Evolutionary conservation across 2,888 invertebrate genomes (phyloP).

Genomic region (Tipula confusa): DNA sequence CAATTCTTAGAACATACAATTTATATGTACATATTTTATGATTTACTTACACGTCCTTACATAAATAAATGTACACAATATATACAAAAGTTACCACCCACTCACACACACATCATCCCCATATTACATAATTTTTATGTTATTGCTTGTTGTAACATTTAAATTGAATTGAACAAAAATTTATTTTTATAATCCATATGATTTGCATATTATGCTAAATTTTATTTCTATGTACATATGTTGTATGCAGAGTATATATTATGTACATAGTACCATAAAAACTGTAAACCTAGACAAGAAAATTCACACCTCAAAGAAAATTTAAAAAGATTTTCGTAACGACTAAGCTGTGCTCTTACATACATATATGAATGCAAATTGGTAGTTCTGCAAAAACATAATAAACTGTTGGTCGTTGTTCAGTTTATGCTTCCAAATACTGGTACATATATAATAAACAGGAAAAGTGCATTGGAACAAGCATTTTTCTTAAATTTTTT

Average conservation of each 20-base stretch:
- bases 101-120: not conserved
- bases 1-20: slow-evolving; percentile 20
- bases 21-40: slow-evolving; percentile 20
- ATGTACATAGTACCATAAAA: not conserved
- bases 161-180: slow-evolving; percentile 17
- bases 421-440: no score
- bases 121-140: slow-evolving; percentile 12
- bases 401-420: not conserved
- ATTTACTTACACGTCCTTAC: slow-evolving; percentile 7
- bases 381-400: not conserved
- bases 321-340: not conserved
- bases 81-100: not conserved
- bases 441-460: not conserved
- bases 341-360: not conserved
- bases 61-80: not conserved
- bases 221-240: not conserved
- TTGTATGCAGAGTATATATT: not conserved
- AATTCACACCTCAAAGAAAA: slow-evolving; percentile 12
- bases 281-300: not conserved
- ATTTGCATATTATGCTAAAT: not conserved
- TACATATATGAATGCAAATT: not conserved
- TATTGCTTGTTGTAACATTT: slow-evolving; percentile 20
- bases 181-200: slow-evolving; percentile 25
- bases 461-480: not conserved
- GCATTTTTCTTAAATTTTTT: not conserved